Base-by-base conservation (phyloP, 2,797 vertebrate genomes). In the Cygnus olor region DNA sequence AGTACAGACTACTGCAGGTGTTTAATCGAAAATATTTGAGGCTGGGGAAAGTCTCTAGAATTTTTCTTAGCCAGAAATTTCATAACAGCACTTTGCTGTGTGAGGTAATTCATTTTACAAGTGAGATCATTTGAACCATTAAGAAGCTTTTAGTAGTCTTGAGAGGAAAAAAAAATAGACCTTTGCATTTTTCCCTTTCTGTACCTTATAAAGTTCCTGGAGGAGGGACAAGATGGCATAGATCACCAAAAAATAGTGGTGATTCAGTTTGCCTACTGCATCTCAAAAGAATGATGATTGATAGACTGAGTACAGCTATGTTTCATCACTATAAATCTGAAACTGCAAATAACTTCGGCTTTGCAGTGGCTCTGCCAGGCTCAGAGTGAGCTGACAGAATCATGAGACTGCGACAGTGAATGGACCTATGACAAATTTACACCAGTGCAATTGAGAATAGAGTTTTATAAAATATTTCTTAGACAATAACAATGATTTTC, bases 261-360 rank as follows among this genome's bases (percentile, higher is more conserved):
- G 24, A 80, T 85, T 73, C 63, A 58, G 58, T 70, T 92, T 93
- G 19, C 58, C 40, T 76, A 11, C 57, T 56, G 44, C 6, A 0
- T 56, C 68, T 87, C 81, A 17, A 27, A 79, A 66, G 69, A 82
- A 63, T 28, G 68, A 18, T 78, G 68, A 80, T 25, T 64, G 85
- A 89, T 61, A 69, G 88, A 21, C 56, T 45, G 65, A 89, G 72
- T 40, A 45, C 42, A 79, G 73, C 60, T 42, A 12, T 53, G 57
- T 66, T 85, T 54, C 74, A 49, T 61, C 77, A 16, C 34, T 57
- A 2, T 64, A 78, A 89, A 91, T 61, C 4, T 22, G 54, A 30
- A 94, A 53, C 40, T 54, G 45, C 85, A 78, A 44, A 64, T 78
- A 85, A 14, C 73, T 77, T 80, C 20, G 56, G 57, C 69, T 85